Evolutionary conservation across 2,797 vertebrate species (phyloP), one percentile per base, ranked within the genome.

Genomic region (Rhabdomys pumilio): DNA sequence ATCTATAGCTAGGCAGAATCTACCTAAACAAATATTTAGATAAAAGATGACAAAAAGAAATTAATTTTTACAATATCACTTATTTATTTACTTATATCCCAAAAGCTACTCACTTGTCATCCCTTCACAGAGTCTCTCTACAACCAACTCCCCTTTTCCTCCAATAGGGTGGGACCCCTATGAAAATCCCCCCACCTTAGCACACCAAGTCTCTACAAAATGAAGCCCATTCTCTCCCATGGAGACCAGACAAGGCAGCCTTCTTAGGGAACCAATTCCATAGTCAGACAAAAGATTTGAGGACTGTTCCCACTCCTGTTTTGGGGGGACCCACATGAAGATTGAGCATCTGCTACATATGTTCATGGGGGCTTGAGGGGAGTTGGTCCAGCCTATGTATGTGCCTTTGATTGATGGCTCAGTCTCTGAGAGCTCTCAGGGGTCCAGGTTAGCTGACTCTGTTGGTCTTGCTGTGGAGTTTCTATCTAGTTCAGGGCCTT

Each of bases 11-110:
- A 82, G 10, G 15, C 26, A 81, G 31, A 86, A 24, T 65, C 8
- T 34, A 38, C 6, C 19, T 34, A 89, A 93, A 90, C 11, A 89
- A 67, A 89, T 47, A 50, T 34, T 85, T 59, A 90, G 24, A 75
- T 67, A 86, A 41, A 41, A 80, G 29, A 93, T 88, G 2, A 17
- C 44, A 53, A 44, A 89, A 85, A 85, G 31, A 83, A 75, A 15
- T 76, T 57, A 19, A 72, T 72, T 72, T 38, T 72, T 38, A 10
- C 20, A 69, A 69, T 20, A 20, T 38, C 8, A 17, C n/a, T 69
- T n/a, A n/a, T 69, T 72, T 38, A 38, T 20, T 38, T 72, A 72
- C 19, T 38, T 72, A 17, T 72, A 72, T 38, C n/a, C 69, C 19
- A 72, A 72, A 72, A 1, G 8, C n/a, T 72, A 19, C 19, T 9